phyloP scores from a whole-genome alignment of 2,888 invertebrate species.

The Thalpophila matura region DNA sequence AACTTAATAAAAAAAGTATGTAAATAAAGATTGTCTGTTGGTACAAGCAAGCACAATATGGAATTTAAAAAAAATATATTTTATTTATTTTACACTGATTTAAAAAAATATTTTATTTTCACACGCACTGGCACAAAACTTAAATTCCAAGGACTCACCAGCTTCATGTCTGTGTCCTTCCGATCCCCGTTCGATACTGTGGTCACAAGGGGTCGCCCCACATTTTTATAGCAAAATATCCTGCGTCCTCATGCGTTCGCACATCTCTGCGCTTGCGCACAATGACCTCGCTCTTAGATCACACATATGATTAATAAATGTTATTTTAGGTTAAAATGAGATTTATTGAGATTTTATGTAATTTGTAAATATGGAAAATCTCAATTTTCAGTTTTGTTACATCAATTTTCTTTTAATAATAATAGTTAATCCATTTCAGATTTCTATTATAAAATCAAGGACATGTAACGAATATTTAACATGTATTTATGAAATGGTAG shows the following conservation, averaged over 20 bases:
- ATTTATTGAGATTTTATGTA: slow-evolving; percentile 27
- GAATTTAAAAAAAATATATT: background rate
- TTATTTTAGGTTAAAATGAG: slow-evolving; percentile 60
- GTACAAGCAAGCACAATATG: slow-evolving; percentile 10
- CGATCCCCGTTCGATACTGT: slow-evolving; percentile 83
- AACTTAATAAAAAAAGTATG: background rate
- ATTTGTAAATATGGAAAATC: slow-evolving; percentile 12
- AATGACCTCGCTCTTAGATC: slow-evolving; percentile 83
- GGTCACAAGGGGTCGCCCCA: slow-evolving; percentile 77
- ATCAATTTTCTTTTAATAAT: background rate
- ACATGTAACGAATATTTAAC: background rate
- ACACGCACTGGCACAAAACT: slow-evolving; percentile 67
- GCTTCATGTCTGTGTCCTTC: slow-evolving; percentile 88
- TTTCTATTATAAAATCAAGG: slow-evolving; percentile 10
- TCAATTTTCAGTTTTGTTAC: slow-evolving; percentile 4
- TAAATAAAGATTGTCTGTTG: background rate
- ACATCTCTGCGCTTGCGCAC: slow-evolving; percentile 77
- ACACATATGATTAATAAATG: slow-evolving; percentile 64
- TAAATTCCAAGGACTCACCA: slow-evolving; percentile 86
- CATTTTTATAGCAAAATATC: slow-evolving; percentile 86
- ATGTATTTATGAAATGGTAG: too few relatives aligned
- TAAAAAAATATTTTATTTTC: slow-evolving; percentile 25
- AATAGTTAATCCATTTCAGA: background rate
- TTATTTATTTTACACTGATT: slow-evolving; percentile 25
- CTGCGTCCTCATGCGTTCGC: slow-evolving; percentile 80